Base-by-base conservation (phyloP, 30 jellyfish, hydroid and myxozoan genomes). In the Chrysaora quinquecirrha region DNA sequence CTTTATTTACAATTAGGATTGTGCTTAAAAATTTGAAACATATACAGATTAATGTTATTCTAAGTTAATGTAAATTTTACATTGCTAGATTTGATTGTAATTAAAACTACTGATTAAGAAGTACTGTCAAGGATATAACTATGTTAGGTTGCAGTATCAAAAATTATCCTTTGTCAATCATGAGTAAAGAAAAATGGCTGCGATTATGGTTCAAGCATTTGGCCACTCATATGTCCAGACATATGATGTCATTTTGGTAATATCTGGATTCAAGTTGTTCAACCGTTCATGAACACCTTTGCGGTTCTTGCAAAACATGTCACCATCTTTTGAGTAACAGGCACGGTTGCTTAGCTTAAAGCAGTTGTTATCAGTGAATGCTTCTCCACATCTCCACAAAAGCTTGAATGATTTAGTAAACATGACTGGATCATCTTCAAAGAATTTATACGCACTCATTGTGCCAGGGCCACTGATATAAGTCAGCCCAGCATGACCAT, bases 361-460 rank as follows among this genome's bases (percentile, higher is more conserved):
- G 74, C 93, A 82, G 20, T 43, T 66, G 38, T 82, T 71, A 48
- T 82, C 93, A 19, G 31, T 47, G 35, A 29, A 64, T 27, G 71
- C 86, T 63, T 89, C 97, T 4, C 95, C 95, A 52, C 85, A 70
- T 67, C 97, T 78, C 97, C 97, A 89, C 4, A 89, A 27, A 71
- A 89, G 82, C 66, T 77, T 70, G 67, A 89, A 89, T 4, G 89
- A 62, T 75, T 89, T 52, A 10, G 64, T 31, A 61, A 89, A 76
- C 58, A 76, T 23, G 35, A 89, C 89, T 2, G 97, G 97, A 66
- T 89, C 97, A 18, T 79, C 90, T 34, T 60, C 92, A 71, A 89
- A 89, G 87, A 89, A 73, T 71, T 89, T 89, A 79, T 89, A 89
- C 2, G 97, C 97, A 65, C 95, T 89, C 97, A 89, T 89, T 22